phyloP scores from a whole-genome alignment of 2,113 vertebrate species.

The Lutjanus erythropterus region DNA sequence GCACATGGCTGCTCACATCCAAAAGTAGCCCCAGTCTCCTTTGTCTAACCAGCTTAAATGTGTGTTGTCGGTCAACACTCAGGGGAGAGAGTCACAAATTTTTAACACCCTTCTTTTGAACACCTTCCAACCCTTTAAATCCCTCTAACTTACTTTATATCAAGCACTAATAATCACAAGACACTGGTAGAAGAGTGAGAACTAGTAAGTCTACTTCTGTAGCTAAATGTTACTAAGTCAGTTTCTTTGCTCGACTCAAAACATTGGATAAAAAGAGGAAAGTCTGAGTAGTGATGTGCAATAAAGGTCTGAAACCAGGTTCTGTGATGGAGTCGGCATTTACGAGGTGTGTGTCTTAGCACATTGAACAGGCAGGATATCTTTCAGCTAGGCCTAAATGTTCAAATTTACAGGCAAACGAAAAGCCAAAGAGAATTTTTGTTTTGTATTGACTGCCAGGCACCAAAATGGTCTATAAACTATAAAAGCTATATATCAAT shows the following conservation, averaged over 20 bases:
- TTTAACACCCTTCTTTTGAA: constrained; percentile 4
- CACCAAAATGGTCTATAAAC: no score
- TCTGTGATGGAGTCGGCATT: no score
- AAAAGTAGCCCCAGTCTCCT: constrained; percentile 19
- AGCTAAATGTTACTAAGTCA: background rate
- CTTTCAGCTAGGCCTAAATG: background rate
- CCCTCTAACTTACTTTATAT: background rate
- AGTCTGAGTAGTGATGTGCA: background rate
- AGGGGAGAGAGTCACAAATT: background rate
- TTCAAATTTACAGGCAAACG: background rate
- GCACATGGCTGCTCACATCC: constrained; percentile 69
- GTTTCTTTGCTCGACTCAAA: background rate
- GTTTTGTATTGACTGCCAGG: no score
- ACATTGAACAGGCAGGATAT: background rate
- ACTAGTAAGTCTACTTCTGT: background rate
- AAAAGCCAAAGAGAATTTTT: background rate
- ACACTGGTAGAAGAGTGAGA: background rate
- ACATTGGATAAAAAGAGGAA: background rate
- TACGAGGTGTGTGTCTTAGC: background rate
- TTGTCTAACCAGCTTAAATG: constrained; percentile 50
- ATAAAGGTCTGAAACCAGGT: background rate
- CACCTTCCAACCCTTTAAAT: background rate
- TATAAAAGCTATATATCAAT: no score
- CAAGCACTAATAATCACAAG: background rate
- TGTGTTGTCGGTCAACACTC: constrained; percentile 29